Evolutionary conservation across 1,140 invertebrate genomes (phyloP), one percentile per base, ranked within the genome.

Genomic region (Riptortus pedestris): DNA sequence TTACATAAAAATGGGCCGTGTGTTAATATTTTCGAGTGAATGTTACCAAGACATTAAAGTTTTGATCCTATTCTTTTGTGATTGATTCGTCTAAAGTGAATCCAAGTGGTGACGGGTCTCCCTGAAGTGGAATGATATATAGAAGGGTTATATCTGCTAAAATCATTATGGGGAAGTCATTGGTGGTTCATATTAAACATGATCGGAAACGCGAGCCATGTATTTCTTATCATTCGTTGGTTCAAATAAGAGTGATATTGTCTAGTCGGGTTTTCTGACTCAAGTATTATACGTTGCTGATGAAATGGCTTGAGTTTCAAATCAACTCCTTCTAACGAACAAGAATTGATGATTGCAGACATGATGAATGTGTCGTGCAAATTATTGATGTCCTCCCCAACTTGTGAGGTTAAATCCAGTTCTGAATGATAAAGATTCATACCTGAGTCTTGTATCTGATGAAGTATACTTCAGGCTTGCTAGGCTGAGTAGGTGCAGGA

Each of bases 391-490:
- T 38, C 14, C 31, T 7, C 31, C 5, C 31, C 5, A 7, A 38
- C 14, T 14, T 14, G 31, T 38, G 31, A 7, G 31, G 31, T 5
- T 38, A 7, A 7, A 14, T 5, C 14, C 31, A 38, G n/a, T 38
- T 7, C 5, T 7, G 14, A 38, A 38, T 38, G 31, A 38, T 5
- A 38, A 38, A 38, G 31, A 24, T 16, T 20, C 65, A 67, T 70
- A 85, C 84, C 82, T 90, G 87, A 60, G 86, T 88, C 76, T 89
- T 89, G 77, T 89, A 90, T 74, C 86, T 81, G 75, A 91, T 90
- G 78, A 91, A 91, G 80, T 90, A 90, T 29, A 91, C 87, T 77
- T 90, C 87, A 3, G 87, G 87, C 76, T 90, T 90, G 78, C 84
- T 84, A 26, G 87, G 87, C 69, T 89, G 86, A 14, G 87, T 89